phyloP scores from a whole-genome alignment of 2,888 invertebrate genomes.

The Mayetiola destructor region DNA sequence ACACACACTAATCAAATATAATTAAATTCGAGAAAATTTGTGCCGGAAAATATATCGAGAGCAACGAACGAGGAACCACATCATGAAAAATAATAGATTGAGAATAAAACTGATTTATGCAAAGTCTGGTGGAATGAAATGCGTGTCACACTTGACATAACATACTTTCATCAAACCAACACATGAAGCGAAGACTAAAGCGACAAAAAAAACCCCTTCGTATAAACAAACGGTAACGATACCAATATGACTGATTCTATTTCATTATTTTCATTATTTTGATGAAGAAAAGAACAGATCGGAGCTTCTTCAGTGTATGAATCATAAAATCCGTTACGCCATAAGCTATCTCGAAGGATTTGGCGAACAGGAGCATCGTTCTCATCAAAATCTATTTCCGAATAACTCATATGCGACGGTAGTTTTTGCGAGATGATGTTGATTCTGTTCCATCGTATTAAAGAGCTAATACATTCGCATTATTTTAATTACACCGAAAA shows the following conservation, averaged over 20 bases:
- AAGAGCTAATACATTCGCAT: constrained; percentile 1
- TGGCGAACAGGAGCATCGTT: too few species aligned
- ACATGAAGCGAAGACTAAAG: neutral
- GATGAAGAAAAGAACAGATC: too few species aligned
- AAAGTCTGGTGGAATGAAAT: neutral
- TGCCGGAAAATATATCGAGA: neutral
- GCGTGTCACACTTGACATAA: constrained; percentile 9
- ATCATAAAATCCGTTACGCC: too few species aligned
- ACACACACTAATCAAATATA: constrained; percentile 6
- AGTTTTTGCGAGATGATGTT: neutral
- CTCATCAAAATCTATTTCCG: too few species aligned
- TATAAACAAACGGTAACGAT: neutral
- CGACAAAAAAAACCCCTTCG: neutral
- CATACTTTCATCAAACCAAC: constrained; percentile 1
- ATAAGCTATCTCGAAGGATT: too few species aligned
- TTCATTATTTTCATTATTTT: too few species aligned
- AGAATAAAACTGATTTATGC: constrained; percentile 10
- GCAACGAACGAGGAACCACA: neutral
- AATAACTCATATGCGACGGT: neutral
- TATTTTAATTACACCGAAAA: constrained; percentile 5
- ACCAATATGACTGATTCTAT: too few species aligned
- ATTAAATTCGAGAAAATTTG: neutral
- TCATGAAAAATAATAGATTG: neutral
- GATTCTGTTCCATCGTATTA: neutral
- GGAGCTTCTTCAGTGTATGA: too few species aligned